Base-by-base conservation (phyloP, 2,113 vertebrate species). In the Otis tarda region DNA sequence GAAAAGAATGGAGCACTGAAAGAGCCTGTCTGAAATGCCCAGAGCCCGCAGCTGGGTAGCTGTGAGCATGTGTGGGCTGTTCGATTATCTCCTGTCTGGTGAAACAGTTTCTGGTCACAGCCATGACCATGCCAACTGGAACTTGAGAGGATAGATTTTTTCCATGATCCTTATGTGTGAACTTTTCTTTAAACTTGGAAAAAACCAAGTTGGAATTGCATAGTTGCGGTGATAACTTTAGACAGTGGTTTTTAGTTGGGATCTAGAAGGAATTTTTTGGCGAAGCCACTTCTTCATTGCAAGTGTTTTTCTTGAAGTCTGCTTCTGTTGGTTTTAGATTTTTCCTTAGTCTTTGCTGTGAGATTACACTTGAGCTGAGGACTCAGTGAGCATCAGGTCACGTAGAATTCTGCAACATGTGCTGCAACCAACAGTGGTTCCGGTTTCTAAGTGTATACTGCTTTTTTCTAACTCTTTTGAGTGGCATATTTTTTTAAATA, bases 121-220 rank as follows among this genome's bases (percentile, higher is more conserved):
- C 67, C 45, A 3, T 39, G 49, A 35, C 71, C 39, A 7, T 2
- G 9, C 15, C 13, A 77, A 24, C 57, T 91, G 53, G 15, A 60
- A 43, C 22, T 1, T 37, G 4, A 7, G 15, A 27, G 13, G 7
- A 9, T 2, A 3, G 27, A 3, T 5, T 31, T 39, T 63, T 5
- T 9, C 20, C 20, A 6, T 20, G 49, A 64, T 35, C 25, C 27
- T 82, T 35, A 25, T 2, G 8, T 25, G 14, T 37, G 43, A 85
- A 33, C 35, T 55, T 81, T 3, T 5, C 5, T 77, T 55, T 67
- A 47, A 80, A 49, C 25, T 55, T 59, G 39, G 35, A 49, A 85
- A 85, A 82, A 81, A 9, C 0, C 60, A 47, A 6, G 7, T 33
- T 31, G 37, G 55, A 87, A 23, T 35, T 67, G 52, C 0, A 0